These are phyloP conservation scores for Dryobota labecula DNA, from an alignment of 2,888 invertebrate genomes.

Conservation along the genomic window DNA sequence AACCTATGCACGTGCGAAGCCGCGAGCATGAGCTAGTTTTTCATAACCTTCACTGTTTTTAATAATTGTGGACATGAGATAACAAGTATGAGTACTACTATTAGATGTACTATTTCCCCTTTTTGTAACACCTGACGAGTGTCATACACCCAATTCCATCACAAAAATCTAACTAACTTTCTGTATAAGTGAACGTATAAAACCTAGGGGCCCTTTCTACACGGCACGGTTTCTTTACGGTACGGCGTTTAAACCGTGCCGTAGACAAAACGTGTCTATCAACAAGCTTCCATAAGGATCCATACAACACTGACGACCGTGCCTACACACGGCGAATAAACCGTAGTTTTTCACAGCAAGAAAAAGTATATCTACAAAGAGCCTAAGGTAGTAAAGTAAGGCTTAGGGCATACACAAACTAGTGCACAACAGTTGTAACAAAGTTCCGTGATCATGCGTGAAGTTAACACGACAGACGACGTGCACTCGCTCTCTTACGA, in stretches of 20 bases:
- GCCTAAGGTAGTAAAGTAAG: too few species aligned
- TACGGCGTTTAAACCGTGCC: too few species aligned
- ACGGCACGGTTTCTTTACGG: too few species aligned
- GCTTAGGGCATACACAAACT: background rate
- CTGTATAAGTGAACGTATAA: background rate
- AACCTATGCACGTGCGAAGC: background rate
- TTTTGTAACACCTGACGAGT: too few species aligned
- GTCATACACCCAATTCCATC: too few species aligned
- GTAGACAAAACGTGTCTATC: too few species aligned
- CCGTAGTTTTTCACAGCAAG: too few species aligned
- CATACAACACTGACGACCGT: too few species aligned
- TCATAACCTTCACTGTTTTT: background rate
- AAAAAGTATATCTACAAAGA: too few species aligned
- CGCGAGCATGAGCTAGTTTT: background rate
- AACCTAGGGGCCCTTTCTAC: too few species aligned
- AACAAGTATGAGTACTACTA: background rate
- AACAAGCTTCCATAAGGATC: too few species aligned
- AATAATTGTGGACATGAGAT: background rate
- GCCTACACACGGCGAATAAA: too few species aligned
- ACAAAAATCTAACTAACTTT: background rate
- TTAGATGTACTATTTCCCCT: background rate
- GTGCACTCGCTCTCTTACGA: conserved; percentile 5
- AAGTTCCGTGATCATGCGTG: conserved; percentile 10
- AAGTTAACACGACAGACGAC: conserved; percentile 4
- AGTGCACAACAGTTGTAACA: background rate